phyloP scores from a whole-genome alignment of 2,797 vertebrate genomes.

The Cottoperca gobio region DNA sequence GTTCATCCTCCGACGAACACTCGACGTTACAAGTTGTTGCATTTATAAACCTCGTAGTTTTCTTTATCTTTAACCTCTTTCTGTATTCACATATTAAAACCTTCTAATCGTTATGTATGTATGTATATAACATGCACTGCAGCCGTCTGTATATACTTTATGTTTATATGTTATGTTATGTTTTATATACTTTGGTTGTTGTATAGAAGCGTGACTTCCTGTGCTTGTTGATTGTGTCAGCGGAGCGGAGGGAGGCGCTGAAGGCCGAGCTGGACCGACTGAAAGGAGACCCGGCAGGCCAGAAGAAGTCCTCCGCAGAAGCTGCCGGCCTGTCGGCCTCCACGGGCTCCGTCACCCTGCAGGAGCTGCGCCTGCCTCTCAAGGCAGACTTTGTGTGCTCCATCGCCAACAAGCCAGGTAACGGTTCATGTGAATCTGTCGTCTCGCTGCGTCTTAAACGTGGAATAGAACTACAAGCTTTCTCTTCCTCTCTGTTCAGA shows the following conservation, averaged over 20 bases:
- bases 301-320: constrained; percentile 77
- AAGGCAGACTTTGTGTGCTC: constrained; percentile 97
- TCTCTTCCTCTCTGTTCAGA: constrained; percentile 37
- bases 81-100: too few relatives aligned
- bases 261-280: constrained; percentile 90
- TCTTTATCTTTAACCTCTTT: too few relatives aligned
- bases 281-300: constrained; percentile 83
- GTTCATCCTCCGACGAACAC: constrained; percentile 56
- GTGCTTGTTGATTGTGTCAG: constrained; percentile 75
- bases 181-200: too few relatives aligned
- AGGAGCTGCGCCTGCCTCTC: constrained; percentile 93
- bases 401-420: constrained; percentile 91
- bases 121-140: too few relatives aligned
- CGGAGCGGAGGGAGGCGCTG: constrained; percentile 90
- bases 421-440: too few relatives aligned
- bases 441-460: too few relatives aligned
- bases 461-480: too few relatives aligned
- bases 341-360: constrained; percentile 90
- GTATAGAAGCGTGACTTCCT: background rate
- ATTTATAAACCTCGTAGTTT: background rate
- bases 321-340: constrained; percentile 81
- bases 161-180: too few relatives aligned
- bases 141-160: background rate
- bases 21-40: background rate
- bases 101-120: too few relatives aligned